A percentile compares a stretch with the other conserved stretches of the same genome.
Evolutionary conservation across 2,797 vertebrate species (phyloP).

Genomic region (Geotrypetes seraphini): DNA sequence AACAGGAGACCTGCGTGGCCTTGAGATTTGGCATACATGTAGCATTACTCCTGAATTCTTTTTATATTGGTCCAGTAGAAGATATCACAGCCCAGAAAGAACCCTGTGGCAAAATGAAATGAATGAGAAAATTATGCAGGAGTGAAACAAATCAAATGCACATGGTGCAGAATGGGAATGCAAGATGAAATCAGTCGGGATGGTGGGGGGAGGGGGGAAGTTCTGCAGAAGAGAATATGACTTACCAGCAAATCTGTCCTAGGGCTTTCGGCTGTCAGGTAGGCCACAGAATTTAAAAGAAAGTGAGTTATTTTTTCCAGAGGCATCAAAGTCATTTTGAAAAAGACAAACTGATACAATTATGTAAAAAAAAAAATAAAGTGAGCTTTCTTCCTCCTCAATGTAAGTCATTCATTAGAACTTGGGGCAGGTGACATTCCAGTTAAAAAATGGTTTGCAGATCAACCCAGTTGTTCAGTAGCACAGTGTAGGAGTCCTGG

Average conservation of each 20-base stretch:
- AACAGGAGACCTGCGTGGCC: no score
- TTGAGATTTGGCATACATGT: no score
- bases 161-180: no score
- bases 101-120: no score
- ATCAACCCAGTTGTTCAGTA: slow-evolving; percentile 28
- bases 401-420: slow-evolving; percentile 25
- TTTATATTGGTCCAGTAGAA: no score
- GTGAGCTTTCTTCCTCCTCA: slow-evolving; percentile 16
- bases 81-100: no score
- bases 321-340: slow-evolving; percentile 20
- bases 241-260: not conserved
- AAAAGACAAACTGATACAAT: slow-evolving; percentile 47
- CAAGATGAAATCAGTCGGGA: no score
- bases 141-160: no score
- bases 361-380: slow-evolving; percentile 33
- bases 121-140: no score
- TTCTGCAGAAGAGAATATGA: accelerated
- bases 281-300: slow-evolving; percentile 1
- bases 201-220: accelerated
- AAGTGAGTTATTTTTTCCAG: slow-evolving; percentile 27
- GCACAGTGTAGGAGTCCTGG: no score
- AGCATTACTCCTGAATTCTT: no score
- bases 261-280: slow-evolving; percentile 6
- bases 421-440: no score
- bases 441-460: slow-evolving; percentile 28